Evolutionary conservation across 2,113 vertebrate species (phyloP), one percentile per base, ranked within the genome.

Genomic region (Pavo muticus): DNA sequence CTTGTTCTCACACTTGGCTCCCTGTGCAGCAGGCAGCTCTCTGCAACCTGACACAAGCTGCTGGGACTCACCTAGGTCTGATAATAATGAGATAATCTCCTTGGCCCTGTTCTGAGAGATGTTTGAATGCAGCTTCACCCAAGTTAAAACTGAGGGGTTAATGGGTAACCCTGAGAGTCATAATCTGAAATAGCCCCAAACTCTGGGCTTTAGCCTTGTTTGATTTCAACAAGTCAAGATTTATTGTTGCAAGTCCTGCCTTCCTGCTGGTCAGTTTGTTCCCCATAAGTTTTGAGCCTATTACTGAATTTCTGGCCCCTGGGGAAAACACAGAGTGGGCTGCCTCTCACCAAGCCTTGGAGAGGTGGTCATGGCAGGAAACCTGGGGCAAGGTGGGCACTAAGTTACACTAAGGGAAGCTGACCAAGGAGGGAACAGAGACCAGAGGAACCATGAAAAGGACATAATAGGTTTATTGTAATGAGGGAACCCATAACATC

Each of bases 271-370:
- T 44, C 79, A 48, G 1, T 11, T 63, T 39, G 32, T 40, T 14
- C 16, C 14, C 40, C 1, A 1, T 11, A 3, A 0, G 0, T 63
- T 44, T 57, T 63, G 10, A 1, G 1, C 19, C 35, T 6, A 6
- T 63, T 63, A 44, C 18, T 12, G 35, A 45, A 10, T 10, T 45
- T n/a, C 29, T 67, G 42, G 42, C 40, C 64, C 44, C 8, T 23
- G 13, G 14, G 29, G 30, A 67, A 67, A 30, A 40, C 10, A 6
- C 20, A 45, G 19, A 7, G 12, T 2, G 9, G 29, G 40, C 29
- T 44, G 64, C 29, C 29, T 63, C 61, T 63, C 25, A 11, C 61
- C 61, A 16, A 15, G n/a, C 61, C 37, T 64, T 16, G 17, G 61
- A 29, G 24, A 64, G 25, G 37, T 64, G 37, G 16, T 39, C 60